Percentiles rank a stretch among this genome's conserved stretches.
These are phyloP conservation scores for Tricholauxania praeusta DNA, from an alignment of 2,888 invertebrate species.

Conservation along the genomic window DNA sequence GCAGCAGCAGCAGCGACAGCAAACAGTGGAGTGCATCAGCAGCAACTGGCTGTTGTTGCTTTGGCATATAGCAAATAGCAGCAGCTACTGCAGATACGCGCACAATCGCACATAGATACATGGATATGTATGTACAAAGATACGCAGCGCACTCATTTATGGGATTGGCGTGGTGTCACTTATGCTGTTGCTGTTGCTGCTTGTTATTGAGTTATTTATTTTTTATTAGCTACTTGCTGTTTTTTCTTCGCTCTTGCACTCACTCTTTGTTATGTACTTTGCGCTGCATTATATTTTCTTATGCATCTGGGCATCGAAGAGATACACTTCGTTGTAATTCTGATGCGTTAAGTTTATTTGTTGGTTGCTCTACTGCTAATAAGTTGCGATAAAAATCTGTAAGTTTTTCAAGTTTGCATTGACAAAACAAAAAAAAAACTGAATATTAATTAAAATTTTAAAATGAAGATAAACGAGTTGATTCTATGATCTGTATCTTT, in stretches of 20 bases:
- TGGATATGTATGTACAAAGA: not conserved
- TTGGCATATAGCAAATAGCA: constrained; percentile 12
- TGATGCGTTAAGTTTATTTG: not conserved
- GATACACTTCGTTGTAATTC: not conserved
- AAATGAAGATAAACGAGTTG: too few species aligned
- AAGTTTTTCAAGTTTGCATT: too few species aligned
- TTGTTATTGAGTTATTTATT: not conserved
- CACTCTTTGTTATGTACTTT: not conserved
- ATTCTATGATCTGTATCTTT: too few species aligned
- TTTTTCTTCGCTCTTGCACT: not conserved
- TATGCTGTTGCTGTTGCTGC: not conserved
- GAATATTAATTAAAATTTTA: too few species aligned
- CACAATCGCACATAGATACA: constrained; percentile 1
- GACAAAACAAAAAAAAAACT: too few species aligned
- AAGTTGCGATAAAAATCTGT: too few species aligned
- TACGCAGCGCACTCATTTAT: not conserved
- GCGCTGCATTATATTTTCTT: not conserved
- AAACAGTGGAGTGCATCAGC: constrained; percentile 9
- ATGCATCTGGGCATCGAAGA: not conserved
- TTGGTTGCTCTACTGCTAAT: not conserved
- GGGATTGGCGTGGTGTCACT: not conserved
- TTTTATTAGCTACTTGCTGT: not conserved
- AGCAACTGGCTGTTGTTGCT: constrained; percentile 21
- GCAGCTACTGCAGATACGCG: constrained; percentile 11
- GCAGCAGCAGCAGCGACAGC: constrained; percentile 7